phyloP scores from a whole-genome alignment of 2,113 vertebrate species.

The Atrichornis clamosus region DNA sequence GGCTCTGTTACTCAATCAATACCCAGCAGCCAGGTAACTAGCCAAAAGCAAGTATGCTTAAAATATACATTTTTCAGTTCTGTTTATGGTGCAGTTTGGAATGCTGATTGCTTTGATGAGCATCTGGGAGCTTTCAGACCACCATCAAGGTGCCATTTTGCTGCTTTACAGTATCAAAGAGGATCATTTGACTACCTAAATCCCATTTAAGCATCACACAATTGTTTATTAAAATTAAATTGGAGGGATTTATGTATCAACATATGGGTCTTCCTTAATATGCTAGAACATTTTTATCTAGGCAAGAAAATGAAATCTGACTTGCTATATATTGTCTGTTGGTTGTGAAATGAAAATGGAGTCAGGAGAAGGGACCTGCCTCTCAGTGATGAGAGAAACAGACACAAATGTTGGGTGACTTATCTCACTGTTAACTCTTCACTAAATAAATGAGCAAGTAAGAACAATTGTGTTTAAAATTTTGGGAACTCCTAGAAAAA shows the following conservation, averaged over 20 bases:
- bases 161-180: neutral
- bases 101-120: neutral
- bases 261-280: neutral
- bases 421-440: neutral
- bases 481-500: neutral
- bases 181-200: neutral
- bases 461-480: neutral
- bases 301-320: neutral
- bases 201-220: neutral
- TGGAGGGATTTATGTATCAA: neutral
- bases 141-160: neutral
- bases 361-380: neutral
- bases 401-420: neutral
- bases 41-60: neutral
- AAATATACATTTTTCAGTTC: neutral
- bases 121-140: neutral
- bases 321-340: neutral
- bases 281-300: neutral
- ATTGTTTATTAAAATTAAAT: neutral
- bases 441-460: neutral
- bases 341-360: neutral
- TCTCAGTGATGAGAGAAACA: neutral
- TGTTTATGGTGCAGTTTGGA: neutral
- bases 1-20: neutral
- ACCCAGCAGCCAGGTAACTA: neutral